Evolutionary conservation across 2,797 vertebrate genomes (phyloP).

Genomic region (Falco naumanni): DNA sequence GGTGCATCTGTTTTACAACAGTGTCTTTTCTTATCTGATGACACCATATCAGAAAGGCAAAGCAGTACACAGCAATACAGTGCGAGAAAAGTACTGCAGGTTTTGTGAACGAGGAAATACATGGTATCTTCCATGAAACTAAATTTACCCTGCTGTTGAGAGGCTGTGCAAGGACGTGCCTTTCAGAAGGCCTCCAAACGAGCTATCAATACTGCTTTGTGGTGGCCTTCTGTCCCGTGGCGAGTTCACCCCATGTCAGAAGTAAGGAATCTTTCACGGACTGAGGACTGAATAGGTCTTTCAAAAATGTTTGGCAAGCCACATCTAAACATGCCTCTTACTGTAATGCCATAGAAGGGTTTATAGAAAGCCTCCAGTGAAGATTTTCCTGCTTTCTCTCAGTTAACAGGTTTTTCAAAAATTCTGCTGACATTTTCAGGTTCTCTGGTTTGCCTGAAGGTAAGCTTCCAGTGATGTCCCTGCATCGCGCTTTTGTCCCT

Average conservation of each 20-base stretch:
- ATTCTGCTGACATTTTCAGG: background rate
- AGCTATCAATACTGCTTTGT: background rate
- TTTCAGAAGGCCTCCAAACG: background rate
- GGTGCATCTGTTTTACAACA: background rate
- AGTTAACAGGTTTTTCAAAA: background rate
- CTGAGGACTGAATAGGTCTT: constrained; percentile 18
- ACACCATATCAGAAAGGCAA: background rate
- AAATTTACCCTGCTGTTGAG: background rate
- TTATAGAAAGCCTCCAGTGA: background rate
- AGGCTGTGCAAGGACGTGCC: accelerated
- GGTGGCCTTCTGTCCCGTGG: background rate
- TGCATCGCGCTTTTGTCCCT: background rate
- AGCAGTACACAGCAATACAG: background rate
- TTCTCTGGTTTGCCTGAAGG: background rate
- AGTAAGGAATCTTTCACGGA: background rate
- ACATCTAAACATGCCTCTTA: background rate
- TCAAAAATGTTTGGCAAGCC: background rate
- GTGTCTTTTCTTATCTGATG: background rate
- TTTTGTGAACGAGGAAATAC: background rate
- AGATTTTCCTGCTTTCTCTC: background rate
- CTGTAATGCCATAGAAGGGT: background rate
- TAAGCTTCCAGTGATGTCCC: background rate
- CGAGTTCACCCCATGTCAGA: background rate
- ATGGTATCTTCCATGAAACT: accelerated
- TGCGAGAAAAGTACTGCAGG: background rate